These are phyloP conservation scores for Huso huso DNA, from an alignment of 2,797 vertebrate genomes.

Conservation along the genomic window DNA sequence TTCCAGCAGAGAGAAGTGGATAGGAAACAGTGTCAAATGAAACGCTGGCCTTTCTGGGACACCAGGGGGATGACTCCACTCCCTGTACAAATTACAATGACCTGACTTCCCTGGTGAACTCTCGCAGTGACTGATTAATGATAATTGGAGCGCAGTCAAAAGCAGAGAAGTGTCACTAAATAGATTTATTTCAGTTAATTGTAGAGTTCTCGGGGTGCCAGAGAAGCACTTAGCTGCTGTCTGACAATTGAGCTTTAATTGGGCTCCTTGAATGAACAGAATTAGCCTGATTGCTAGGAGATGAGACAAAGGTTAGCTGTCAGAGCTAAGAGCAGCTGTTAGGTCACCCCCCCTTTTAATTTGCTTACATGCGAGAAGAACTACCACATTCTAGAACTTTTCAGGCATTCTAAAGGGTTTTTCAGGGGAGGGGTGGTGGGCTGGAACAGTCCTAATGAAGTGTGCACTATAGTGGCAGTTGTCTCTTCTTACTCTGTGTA, in stretches of 20 bases:
- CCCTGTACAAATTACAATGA: constrained; percentile 52
- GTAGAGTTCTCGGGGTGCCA: constrained; percentile 68
- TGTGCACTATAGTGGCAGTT: not conserved
- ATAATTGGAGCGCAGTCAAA: constrained; percentile 76
- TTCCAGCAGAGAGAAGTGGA: not conserved
- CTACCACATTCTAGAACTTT: constrained; percentile 16
- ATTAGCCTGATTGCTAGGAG: constrained; percentile 84
- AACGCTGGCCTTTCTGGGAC: constrained; percentile 48
- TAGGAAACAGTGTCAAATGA: constrained; percentile 23
- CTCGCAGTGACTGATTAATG: constrained; percentile 70
- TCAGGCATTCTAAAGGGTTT: not conserved
- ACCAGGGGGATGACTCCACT: constrained; percentile 41
- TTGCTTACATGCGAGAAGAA: constrained; percentile 11
- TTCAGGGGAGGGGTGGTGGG: not conserved
- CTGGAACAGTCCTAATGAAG: not conserved
- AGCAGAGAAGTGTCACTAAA: constrained; percentile 72
- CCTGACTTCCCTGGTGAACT: constrained; percentile 41
- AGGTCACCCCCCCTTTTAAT: constrained; percentile 14
- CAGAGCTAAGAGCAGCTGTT: constrained; percentile 45
- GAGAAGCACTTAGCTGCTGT: constrained; percentile 76
- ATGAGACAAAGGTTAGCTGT: constrained; percentile 67
- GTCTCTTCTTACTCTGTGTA: constrained; percentile 9
- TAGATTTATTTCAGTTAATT: constrained; percentile 82
- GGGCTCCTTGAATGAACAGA: constrained; percentile 78
- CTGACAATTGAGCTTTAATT: constrained; percentile 82